Evolutionary conservation across 2,797 vertebrate genomes (phyloP), one percentile per base, ranked within the genome.

Genomic region (Salarias fasciatus): DNA sequence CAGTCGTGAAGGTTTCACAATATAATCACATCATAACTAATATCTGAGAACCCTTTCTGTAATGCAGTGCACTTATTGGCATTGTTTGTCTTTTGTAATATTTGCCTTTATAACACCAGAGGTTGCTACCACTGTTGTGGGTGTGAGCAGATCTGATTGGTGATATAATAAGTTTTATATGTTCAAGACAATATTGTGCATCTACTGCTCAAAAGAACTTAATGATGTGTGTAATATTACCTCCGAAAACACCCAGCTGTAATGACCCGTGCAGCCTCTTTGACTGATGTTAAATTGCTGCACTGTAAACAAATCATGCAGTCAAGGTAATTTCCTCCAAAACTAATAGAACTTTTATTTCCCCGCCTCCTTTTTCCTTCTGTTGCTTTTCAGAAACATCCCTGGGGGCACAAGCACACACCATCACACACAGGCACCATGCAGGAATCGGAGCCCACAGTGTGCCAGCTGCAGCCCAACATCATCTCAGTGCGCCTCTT

Each of bases 401-500:
- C 79, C 18, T 77, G 82, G 65, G 85, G 76, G 13, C 61, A 44
- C 64, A 35, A 68, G 31, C 58, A 28, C 37, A 68, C 49, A 41
- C 67, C 18, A 8, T 1, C 62, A n/a, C 56, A 63, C 51, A 33
- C 63, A 48, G 76, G 38, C 89, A 84, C 82, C 91, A 98, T 99
- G 97, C 96, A 97, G 92, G 95, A 96, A 55, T 93, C 91, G 8
- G 93, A 92, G 86, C 93, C 95, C 45, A 95, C 92, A 0, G 97
- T 99, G 73, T 95, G 96, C 90, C 96, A 99, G 85, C 95, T 99
- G 83, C 96, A 99, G 80, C 97, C 97, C 80, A 98, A 99, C 54
- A 95, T 99, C 91, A 98, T 99, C 87, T 99, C 97, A 0, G 96
- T 99, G 67, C 95, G 95, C 53, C 95, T 99, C 61, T 97, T 96